Evolutionary conservation across 2,797 vertebrate species (phyloP).

Genomic region (Hirundo rustica): DNA sequence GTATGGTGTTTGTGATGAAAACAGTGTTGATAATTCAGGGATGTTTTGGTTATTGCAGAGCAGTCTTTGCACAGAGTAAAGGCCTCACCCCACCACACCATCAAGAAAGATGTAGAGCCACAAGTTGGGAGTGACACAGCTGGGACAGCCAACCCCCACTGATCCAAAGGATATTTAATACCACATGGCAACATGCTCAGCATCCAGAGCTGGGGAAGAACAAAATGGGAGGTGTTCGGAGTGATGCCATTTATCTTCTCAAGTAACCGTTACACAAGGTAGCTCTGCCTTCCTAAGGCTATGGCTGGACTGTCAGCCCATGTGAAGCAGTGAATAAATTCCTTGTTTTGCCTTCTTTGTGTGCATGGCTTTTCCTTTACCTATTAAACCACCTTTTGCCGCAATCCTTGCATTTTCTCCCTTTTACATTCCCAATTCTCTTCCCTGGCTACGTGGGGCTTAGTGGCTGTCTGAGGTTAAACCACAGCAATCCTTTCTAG

Average conservation of each 20-base stretch:
- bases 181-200: neutral
- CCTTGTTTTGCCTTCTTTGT: neutral
- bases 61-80: neutral
- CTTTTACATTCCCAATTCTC: neutral
- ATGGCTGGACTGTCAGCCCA: neutral
- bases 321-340: neutral
- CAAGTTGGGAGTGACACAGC: neutral
- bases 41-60: neutral
- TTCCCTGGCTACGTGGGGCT: rapidly evolving
- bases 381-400: neutral
- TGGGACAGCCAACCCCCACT: neutral
- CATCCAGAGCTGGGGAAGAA: neutral
- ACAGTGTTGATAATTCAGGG: neutral
- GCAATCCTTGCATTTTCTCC: neutral
- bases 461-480: neutral
- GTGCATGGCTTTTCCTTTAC: neutral
- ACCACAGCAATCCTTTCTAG: neutral
- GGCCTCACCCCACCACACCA: rapidly evolving
- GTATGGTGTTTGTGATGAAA: neutral
- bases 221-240: neutral
- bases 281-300: neutral
- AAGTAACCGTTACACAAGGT: neutral
- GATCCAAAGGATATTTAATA: neutral
- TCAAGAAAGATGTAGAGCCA: neutral
- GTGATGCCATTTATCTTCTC: neutral